These are phyloP conservation scores for Hypselothyrea guttata DNA, from an alignment of 2,888 invertebrate genomes.

Conservation along the genomic window DNA sequence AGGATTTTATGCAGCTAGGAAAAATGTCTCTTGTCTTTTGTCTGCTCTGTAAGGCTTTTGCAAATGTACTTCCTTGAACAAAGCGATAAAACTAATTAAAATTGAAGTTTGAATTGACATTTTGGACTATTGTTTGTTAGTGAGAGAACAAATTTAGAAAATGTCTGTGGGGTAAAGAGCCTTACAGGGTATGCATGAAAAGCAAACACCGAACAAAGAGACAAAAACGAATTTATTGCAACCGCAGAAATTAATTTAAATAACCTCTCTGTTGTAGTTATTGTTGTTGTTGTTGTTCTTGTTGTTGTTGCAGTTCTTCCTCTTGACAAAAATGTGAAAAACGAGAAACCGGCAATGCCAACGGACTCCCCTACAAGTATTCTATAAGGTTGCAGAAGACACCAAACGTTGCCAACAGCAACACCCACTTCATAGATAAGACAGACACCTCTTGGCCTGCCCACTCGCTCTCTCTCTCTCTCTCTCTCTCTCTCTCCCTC, in stretches of 20 bases:
- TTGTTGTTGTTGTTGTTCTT: constrained; percentile 24
- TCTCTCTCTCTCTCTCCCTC: not conserved
- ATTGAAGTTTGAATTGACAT: too few species aligned
- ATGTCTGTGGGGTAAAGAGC: too few species aligned
- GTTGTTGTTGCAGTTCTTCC: constrained; percentile 10
- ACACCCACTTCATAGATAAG: constrained; percentile 28
- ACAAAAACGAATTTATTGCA: constrained; percentile 66
- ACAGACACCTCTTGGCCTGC: not conserved
- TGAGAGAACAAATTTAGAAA: too few species aligned
- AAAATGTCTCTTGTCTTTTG: too few species aligned
- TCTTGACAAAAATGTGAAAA: constrained; percentile 59
- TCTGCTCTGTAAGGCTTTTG: too few species aligned
- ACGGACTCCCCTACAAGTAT: constrained; percentile 8
- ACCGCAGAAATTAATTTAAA: constrained; percentile 72
- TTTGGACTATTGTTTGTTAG: too few species aligned
- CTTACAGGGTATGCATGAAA: too few species aligned
- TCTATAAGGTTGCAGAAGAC: constrained; percentile 10
- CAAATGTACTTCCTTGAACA: too few species aligned
- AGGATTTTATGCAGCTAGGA: too few species aligned
- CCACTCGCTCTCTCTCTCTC: too few species aligned
- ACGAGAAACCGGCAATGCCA: constrained; percentile 25
- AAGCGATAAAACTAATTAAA: too few species aligned
- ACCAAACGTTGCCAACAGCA: constrained; percentile 2
- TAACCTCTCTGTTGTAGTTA: constrained; percentile 54
- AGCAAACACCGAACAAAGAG: constrained; percentile 23